Percentiles rank a stretch among this genome's conserved stretches.
Conservation (phyloP, 2,797 vertebrate genomes). For the Lophius americanus region DNA sequence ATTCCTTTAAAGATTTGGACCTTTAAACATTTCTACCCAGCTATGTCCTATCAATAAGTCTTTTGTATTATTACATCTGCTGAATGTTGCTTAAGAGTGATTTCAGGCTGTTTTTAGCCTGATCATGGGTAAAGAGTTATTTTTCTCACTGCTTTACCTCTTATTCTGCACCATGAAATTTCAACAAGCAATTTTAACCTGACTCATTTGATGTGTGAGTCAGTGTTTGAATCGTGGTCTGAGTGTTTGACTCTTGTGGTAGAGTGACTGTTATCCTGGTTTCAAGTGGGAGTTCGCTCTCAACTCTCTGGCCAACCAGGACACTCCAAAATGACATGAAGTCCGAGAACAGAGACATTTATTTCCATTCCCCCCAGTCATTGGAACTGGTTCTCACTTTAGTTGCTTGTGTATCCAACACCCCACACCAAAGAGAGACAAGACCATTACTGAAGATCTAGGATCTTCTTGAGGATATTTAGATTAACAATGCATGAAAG, state of each 20-base stretch:
- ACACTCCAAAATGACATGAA: neutral
- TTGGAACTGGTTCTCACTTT: neutral
- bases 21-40: neutral
- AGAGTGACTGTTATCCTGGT: neutral
- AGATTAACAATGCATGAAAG: neutral
- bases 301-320: neutral
- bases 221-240: neutral
- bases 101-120: neutral
- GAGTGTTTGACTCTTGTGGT: neutral
- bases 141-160: no score
- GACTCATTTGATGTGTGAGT: neutral
- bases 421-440: neutral
- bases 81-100: neutral
- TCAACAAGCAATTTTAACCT: neutral
- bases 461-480: neutral
- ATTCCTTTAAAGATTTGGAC: no score
- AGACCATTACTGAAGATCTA: neutral
- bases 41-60: neutral
- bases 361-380: neutral
- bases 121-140: neutral
- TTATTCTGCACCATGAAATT: neutral
- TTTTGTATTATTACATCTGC: neutral
- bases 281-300: neutral
- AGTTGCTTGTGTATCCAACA: slow-evolving; percentile 6
- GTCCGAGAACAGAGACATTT: neutral